These are phyloP conservation scores for Typhlichthys eigenmanni DNA, from an alignment of 2,797 vertebrate genomes.

Conservation along the genomic window DNA sequence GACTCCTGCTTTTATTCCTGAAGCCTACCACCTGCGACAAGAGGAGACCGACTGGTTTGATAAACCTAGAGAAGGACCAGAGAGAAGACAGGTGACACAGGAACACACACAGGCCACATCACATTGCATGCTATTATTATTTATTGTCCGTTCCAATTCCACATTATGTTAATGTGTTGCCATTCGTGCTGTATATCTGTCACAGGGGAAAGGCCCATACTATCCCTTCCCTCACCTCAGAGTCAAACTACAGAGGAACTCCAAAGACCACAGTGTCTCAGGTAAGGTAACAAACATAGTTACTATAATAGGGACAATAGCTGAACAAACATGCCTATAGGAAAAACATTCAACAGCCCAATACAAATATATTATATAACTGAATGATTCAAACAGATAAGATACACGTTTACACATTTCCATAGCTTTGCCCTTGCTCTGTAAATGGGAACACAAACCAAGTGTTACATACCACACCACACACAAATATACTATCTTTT, in stretches of 20 bases:
- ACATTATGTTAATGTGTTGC: too few species aligned
- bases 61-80: conserved; percentile 91
- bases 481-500: too few species aligned
- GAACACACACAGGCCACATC: neutral
- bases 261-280: conserved; percentile 97
- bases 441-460: too few species aligned
- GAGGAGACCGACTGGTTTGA: conserved; percentile 99
- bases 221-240: conserved; percentile 93
- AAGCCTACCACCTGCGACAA: conserved; percentile 94
- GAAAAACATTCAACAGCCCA: neutral
- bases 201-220: conserved; percentile 88
- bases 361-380: too few species aligned
- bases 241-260: conserved; percentile 91
- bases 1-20: conserved; percentile 73
- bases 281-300: conserved; percentile 79
- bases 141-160: too few species aligned
- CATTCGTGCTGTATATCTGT: conserved; percentile 42
- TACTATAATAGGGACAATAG: neutral
- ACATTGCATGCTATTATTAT: conserved; percentile 3
- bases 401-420: too few species aligned
- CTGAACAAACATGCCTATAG: neutral
- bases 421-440: too few species aligned
- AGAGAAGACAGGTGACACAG: conserved; percentile 87
- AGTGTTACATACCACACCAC: too few species aligned
- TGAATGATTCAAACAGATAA: too few species aligned